Conservation (phyloP, 2,888 invertebrate genomes). For the Minunthozetes semirufus region DNA sequence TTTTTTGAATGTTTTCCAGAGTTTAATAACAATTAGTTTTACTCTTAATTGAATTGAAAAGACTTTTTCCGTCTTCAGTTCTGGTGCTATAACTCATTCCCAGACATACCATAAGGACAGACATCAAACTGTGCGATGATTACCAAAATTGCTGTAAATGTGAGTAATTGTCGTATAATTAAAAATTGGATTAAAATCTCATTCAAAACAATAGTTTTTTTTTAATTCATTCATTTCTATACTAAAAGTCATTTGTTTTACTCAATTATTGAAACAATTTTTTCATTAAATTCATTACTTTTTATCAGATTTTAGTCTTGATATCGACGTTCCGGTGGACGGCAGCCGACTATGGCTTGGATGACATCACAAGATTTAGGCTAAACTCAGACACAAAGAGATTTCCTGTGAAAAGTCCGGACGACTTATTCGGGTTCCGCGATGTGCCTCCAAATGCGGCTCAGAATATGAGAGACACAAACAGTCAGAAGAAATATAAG, state of each 20-base stretch:
- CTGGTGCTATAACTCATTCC: too few relatives aligned
- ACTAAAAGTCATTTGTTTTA: neutral
- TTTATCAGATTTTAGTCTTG: neutral
- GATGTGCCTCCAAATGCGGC: neutral
- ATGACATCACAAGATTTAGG: neutral
- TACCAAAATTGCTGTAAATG: neutral
- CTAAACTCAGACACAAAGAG: neutral
- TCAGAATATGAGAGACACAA: too few relatives aligned
- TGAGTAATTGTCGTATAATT: neutral
- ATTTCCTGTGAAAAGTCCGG: constrained; percentile 17
- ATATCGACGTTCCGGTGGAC: neutral
- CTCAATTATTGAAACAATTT: neutral
- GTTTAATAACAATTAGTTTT: too few relatives aligned
- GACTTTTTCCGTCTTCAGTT: too few relatives aligned
- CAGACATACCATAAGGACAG: too few relatives aligned
- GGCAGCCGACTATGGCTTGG: constrained; percentile 10
- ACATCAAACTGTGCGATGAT: neutral
- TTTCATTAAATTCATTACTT: neutral
- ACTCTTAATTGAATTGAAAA: too few relatives aligned
- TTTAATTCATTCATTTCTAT: neutral
- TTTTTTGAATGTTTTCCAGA: too few relatives aligned
- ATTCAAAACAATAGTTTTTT: neutral
- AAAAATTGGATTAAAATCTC: neutral
- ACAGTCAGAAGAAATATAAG: too few relatives aligned
- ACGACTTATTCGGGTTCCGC: constrained; percentile 18